These are phyloP conservation scores for Diarsia mendica DNA, from an alignment of 2,888 invertebrate species.

Conservation along the genomic window DNA sequence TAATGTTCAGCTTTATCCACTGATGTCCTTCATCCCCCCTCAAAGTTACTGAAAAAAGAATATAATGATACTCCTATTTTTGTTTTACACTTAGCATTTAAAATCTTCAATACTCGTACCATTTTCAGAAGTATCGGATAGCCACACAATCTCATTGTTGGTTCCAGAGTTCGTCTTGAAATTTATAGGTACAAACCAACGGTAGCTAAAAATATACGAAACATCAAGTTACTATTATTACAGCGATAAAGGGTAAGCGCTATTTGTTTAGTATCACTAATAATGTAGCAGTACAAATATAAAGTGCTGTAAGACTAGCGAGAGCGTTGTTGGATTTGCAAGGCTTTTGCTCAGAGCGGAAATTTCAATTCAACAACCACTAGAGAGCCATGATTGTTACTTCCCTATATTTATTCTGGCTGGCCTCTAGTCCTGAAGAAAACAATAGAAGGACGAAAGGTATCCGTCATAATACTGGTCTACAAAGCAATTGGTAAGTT, in stretches of 20 bases:
- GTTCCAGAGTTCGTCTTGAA: constrained; percentile 91
- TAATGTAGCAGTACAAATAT: neutral
- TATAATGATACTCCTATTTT: too few species aligned
- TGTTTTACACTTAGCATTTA: neutral
- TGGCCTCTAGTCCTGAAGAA: neutral
- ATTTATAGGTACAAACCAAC: constrained; percentile 96
- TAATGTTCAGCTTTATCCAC: constrained; percentile 96
- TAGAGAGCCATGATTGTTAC: neutral
- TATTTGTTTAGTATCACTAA: neutral
- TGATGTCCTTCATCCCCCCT: constrained; percentile 73
- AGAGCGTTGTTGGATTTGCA: neutral
- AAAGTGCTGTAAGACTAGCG: neutral
- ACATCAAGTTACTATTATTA: neutral
- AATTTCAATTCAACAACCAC: neutral
- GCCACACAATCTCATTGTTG: constrained; percentile 81
- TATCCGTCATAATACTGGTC: neutral
- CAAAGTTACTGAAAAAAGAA: constrained; percentile 88
- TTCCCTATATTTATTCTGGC: neutral
- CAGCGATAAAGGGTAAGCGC: neutral
- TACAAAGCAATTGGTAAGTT: constrained; percentile 61
- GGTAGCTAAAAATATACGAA: constrained; percentile 90
- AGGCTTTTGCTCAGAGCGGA: neutral
- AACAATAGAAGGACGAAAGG: neutral
- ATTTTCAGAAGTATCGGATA: constrained; percentile 77
- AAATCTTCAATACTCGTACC: constrained; percentile 72